These are phyloP conservation scores for Sipha maydis DNA, from an alignment of 2,888 invertebrate species.

Conservation along the genomic window DNA sequence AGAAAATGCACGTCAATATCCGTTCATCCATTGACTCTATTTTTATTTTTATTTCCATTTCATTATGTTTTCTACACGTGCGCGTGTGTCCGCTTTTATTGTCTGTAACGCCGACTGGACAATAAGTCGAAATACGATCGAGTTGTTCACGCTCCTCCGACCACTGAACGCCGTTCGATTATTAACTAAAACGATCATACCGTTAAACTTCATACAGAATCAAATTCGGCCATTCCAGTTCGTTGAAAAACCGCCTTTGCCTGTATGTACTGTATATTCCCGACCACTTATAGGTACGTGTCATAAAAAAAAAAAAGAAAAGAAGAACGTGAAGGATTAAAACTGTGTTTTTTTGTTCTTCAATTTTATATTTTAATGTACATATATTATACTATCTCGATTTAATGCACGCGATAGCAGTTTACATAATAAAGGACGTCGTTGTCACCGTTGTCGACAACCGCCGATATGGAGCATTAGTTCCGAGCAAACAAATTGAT, in stretches of 20 bases:
- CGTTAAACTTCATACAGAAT: neutral
- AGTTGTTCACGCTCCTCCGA: neutral
- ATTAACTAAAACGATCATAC: neutral
- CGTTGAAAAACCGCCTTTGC: neutral
- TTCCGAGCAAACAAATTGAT: constrained; percentile 27
- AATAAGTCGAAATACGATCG: neutral
- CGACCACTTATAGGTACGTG: constrained; percentile 32
- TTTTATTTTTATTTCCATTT: neutral
- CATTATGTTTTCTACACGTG: neutral
- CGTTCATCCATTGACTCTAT: neutral
- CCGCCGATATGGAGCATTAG: constrained; percentile 16
- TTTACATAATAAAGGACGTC: constrained; percentile 26
- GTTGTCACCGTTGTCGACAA: neutral
- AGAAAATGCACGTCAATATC: neutral
- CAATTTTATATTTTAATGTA: neutral
- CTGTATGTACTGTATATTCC: neutral
- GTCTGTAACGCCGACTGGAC: neutral
- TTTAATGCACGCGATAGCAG: neutral
- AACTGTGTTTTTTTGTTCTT: neutral
- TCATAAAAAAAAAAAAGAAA: neutral
- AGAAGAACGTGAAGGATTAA: constrained; percentile 3
- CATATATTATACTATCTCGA: constrained; percentile 7
- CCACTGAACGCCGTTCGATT: neutral
- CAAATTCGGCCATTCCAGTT: neutral
- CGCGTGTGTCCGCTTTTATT: neutral